Conservation (phyloP, 2,888 invertebrate genomes). For the Tiphia femorata region DNA sequence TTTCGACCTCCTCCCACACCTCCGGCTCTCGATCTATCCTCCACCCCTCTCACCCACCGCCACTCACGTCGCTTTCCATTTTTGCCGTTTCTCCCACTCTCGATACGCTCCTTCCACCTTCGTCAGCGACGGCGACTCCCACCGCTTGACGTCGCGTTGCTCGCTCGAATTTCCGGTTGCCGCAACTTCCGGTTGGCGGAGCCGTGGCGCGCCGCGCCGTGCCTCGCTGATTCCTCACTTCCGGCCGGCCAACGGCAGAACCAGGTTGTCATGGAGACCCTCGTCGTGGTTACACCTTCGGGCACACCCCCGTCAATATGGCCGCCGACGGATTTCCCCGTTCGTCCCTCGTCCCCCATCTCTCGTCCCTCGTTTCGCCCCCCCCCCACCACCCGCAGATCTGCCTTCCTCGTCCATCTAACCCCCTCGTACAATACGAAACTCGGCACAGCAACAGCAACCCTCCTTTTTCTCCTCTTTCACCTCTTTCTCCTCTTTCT, state of each 20-base stretch:
- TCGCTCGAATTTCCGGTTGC: constrained; percentile 35
- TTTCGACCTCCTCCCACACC: not conserved
- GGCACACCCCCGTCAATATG: constrained; percentile 58
- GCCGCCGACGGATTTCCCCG: constrained; percentile 46
- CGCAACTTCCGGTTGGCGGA: constrained; percentile 52
- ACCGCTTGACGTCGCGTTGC: no score
- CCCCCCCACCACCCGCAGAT: not conserved
- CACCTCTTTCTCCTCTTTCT: not conserved
- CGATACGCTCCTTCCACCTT: no score
- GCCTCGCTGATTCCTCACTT: constrained; percentile 31
- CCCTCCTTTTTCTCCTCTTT: not conserved
- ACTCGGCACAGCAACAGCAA: no score
- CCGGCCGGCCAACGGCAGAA: constrained; percentile 52
- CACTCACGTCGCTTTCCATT: constrained; percentile 5
- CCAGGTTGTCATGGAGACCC: constrained; percentile 59
- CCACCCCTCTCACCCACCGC: constrained; percentile 5
- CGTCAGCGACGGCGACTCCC: no score
- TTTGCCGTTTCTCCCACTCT: no score
- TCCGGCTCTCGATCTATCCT: not conserved
- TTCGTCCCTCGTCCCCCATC: not conserved
- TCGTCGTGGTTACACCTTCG: constrained; percentile 49
- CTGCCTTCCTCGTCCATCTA: not conserved
- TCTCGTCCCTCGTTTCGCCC: not conserved
- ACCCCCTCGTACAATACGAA: no score
- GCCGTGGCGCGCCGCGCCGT: constrained; percentile 30